Evolutionary conservation across 2,113 vertebrate genomes (phyloP), one percentile per base, ranked within the genome.

Genomic region (Salvator merianae): DNA sequence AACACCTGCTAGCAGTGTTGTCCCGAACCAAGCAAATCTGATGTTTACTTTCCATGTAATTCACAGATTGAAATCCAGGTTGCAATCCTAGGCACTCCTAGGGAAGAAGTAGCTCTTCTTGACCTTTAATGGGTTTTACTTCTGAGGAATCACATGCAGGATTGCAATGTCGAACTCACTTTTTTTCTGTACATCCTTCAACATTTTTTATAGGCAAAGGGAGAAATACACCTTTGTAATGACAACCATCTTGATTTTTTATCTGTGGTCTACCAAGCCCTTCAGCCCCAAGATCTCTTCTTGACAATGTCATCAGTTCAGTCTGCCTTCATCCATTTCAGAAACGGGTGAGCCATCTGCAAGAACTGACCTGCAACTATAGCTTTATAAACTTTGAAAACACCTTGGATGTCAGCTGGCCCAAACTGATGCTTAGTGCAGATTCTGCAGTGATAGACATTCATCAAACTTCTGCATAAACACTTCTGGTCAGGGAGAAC

Each of bases 1-100:
- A 82, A 84, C 82, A 89, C 85, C 85, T 87, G 85, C 88, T 82
- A 68, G 47, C 22, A 28, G 65, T 69, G 63, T 75, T 34, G 16
- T 74, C 74, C 74, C 28, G 30, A 80, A 50, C 43, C 65, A 73
- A 40, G 68, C 65, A 63, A 76, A 75, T 34, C 16, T 88, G 43
- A 63, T 50, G 55, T 43, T 75, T 72, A 40, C 26, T 79, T 43
- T 14, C 71, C 68, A 38, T 10, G 62, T n/a, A 63, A 18, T n/a
- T 78, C 28, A 38, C 24, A 53, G 55, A 38, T 10, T n/a, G 55
- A 72, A 53, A 38, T 65, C 26, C 68, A 53, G 9, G 13, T 7
- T 84, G 47, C n/a, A 77, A 62, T 83, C 63, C 74, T 38, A n/a
- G 32, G 32, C 10, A 10, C 50, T 38, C 14, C 26, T 3, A 14